Evolutionary conservation across 2,113 vertebrate genomes (phyloP).

Genomic region (Aptenodytes forsteri): DNA sequence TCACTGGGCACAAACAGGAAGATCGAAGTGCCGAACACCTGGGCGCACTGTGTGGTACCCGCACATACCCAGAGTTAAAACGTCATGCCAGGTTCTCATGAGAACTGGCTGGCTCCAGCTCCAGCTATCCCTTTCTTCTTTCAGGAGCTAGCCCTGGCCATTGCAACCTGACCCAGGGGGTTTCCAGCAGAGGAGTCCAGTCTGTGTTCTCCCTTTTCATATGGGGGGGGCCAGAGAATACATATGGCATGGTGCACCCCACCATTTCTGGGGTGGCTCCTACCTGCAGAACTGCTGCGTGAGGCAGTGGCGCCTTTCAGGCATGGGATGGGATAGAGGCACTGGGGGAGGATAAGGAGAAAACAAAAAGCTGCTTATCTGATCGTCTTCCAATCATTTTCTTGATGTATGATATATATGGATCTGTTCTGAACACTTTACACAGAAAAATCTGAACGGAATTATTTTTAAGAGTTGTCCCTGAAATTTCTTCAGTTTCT

Average conservation of each 20-base stretch:
- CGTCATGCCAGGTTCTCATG: fast-evolving
- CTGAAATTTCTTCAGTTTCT: background rate
- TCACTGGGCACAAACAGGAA: background rate
- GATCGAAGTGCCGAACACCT: background rate
- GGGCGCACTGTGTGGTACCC: background rate
- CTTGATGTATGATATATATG: background rate
- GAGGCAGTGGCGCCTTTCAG: background rate
- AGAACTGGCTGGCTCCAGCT: background rate
- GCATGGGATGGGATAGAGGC: background rate
- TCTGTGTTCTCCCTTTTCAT: background rate
- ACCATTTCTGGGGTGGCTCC: background rate
- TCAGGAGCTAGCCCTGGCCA: background rate
- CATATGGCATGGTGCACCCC: fast-evolving
- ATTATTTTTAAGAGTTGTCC: background rate
- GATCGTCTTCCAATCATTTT: background rate
- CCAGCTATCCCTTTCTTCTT: background rate
- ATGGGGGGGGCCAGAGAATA: background rate
- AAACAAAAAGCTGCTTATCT: background rate
- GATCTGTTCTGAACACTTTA: background rate
- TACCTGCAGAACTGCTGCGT: background rate
- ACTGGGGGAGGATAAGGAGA: background rate
- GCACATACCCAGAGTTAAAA: background rate
- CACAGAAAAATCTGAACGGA: background rate
- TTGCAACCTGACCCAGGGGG: background rate
- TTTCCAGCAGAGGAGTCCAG: background rate